Evolutionary conservation across 2,797 vertebrate genomes (phyloP).

Genomic region (Chiroxiphia lanceolata): DNA sequence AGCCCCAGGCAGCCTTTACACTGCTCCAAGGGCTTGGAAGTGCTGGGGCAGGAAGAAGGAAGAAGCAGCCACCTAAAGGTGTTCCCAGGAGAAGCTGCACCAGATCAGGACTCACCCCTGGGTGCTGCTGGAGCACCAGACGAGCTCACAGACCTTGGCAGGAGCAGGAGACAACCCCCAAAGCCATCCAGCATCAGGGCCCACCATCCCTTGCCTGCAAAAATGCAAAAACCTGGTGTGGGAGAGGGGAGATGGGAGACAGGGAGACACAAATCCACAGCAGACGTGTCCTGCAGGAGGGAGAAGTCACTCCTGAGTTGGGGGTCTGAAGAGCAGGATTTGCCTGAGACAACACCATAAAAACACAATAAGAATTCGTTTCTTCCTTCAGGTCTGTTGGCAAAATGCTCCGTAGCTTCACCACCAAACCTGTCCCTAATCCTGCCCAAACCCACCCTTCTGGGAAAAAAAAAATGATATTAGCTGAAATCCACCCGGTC

Average conservation of each 20-base stretch:
- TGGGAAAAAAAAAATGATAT: not conserved
- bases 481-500: not conserved
- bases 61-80: not conserved
- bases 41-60: not conserved
- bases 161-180: not conserved
- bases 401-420: not conserved
- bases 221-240: not conserved
- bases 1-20: not conserved
- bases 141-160: not conserved
- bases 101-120: not conserved
- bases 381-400: not conserved
- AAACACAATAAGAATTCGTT: not conserved
- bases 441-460: not conserved
- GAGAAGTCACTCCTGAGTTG: not conserved
- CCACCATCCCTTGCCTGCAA: not conserved
- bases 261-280: not conserved
- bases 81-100: not conserved
- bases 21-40: not conserved
- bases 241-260: not conserved
- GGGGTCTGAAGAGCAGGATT: not conserved
- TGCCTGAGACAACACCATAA: not conserved
- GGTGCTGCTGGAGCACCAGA: not conserved
- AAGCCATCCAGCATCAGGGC: not conserved
- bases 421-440: constrained; percentile 38
- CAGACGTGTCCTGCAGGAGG: not conserved